Conservation (phyloP, 1,140 invertebrate species). For the Hesperophylax magnus region DNA sequence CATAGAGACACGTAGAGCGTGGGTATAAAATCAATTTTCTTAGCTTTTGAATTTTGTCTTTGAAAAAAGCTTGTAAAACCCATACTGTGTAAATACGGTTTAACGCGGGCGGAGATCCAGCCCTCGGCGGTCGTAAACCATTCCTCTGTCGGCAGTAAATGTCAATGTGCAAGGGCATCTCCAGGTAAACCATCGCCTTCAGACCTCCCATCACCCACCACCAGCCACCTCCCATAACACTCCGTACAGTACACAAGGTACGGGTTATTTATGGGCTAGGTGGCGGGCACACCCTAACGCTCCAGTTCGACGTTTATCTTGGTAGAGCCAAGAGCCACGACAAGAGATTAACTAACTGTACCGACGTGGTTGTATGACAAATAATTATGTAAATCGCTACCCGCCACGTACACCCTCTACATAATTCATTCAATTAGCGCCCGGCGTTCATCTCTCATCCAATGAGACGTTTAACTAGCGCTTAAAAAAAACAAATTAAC, state of each 20-base stretch:
- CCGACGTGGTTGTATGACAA: constrained; percentile 52
- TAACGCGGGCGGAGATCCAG: constrained; percentile 87
- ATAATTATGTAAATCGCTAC: constrained; percentile 46
- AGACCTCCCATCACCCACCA: constrained; percentile 12
- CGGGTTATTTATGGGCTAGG: constrained; percentile 48
- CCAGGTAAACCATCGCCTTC: constrained; percentile 49
- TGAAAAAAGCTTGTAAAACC: constrained; percentile 32
- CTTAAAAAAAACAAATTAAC: constrained; percentile 21
- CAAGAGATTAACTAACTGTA: constrained; percentile 49
- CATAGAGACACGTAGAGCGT: background rate
- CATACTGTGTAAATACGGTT: constrained; percentile 68
- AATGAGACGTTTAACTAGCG: background rate
- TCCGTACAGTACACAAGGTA: constrained; percentile 23
- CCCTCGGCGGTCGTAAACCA: constrained; percentile 63
- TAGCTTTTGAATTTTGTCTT: constrained; percentile 11
- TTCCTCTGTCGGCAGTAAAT: constrained; percentile 63
- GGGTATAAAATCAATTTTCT: background rate
- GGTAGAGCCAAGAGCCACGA: constrained; percentile 5
- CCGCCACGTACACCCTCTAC: constrained; percentile 19
- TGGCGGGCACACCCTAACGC: constrained; percentile 31
- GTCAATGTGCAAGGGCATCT: constrained; percentile 64
- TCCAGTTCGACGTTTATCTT: constrained; percentile 43
- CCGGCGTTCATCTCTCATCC: background rate
- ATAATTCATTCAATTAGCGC: constrained; percentile 35
- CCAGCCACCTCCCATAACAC: constrained; percentile 15